These are phyloP conservation scores for Lerema accius DNA, from an alignment of 1,140 invertebrate species.

Conservation along the genomic window DNA sequence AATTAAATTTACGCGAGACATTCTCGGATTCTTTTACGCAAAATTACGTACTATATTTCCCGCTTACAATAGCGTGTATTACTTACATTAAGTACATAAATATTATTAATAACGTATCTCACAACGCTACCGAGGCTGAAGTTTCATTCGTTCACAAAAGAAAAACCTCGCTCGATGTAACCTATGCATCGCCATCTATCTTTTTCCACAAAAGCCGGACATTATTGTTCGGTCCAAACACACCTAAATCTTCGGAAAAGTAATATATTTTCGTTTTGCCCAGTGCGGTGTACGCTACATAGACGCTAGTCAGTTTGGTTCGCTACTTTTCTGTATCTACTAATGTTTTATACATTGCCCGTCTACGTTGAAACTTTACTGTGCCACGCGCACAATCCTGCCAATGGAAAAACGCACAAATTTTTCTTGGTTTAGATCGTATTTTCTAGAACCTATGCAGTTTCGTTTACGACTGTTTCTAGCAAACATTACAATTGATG, in stretches of 20 bases:
- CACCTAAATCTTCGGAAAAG: constrained; percentile 83
- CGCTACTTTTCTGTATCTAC: constrained; percentile 74
- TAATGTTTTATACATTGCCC: constrained; percentile 78
- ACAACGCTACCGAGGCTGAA: constrained; percentile 54
- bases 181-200: constrained; percentile 82
- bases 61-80: constrained; percentile 29
- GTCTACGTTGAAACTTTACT: constrained; percentile 47
- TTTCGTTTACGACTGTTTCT: constrained; percentile 62
- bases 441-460: constrained; percentile 58
- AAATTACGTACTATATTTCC: not conserved
- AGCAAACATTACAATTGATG: constrained; percentile 57
- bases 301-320: constrained; percentile 68
- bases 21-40: constrained; percentile 4
- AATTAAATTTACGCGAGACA: constrained; percentile 7
- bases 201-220: constrained; percentile 83
- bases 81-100: constrained; percentile 51
- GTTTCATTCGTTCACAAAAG: constrained; percentile 76
- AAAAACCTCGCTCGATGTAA: constrained; percentile 75
- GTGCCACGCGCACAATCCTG: constrained; percentile 36
- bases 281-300: constrained; percentile 75
- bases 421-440: constrained; percentile 57
- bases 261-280: constrained; percentile 83
- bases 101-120: constrained; percentile 72
- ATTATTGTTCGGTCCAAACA: constrained; percentile 84
- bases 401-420: constrained; percentile 62